Base-by-base conservation (phyloP, 2,888 invertebrate genomes). In the Rhagium mordax region DNA sequence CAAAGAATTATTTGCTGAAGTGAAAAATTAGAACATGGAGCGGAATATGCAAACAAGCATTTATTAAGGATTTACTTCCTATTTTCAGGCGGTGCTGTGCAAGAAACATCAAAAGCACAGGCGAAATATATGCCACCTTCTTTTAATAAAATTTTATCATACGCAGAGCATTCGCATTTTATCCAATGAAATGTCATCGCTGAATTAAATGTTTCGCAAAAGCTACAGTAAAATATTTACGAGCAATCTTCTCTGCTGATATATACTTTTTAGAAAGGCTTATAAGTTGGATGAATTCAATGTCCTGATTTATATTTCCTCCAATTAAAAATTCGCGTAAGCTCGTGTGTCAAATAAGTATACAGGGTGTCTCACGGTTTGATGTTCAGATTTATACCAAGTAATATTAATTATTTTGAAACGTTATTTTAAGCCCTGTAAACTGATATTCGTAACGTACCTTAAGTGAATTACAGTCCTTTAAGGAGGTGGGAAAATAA, bases 1-100 rank as follows among this genome's bases (percentile, higher is more conserved):
- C 71, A 75, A 74, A 77, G 77, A 76, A 78, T 75, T 76, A 78
- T 78, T 72, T 76, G 74, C 72, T 70, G 74, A 65, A 77, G 76
- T 75, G 77, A 72, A 73, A 77, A 79, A 78, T 79, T 76, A 75
- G 75, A 75, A 70, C 75, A 66, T 55, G 76, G 64, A 70, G 74
- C 64, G 69, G 71, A 70, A 74, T 72, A 76, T 70, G 74, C 71
- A 66, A 61, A 74, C 67, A 66, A 60, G 72, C 67, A 57, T 74
- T 74, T 67, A 74, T 72, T 71, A 71, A 51, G 59, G 53, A 72
- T 70, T 65, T 74, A 72, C 69, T 62, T 73, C 69, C 65, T 68
- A 67, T 71, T 74, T 72, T 66, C 62, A 68, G 74, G 68, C 60
- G 53, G 41, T 70, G 70, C 47, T 61, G 70, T 72, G 55, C 62